phyloP scores from a whole-genome alignment of 2,888 invertebrate species.

The Chorisops tibialis region DNA sequence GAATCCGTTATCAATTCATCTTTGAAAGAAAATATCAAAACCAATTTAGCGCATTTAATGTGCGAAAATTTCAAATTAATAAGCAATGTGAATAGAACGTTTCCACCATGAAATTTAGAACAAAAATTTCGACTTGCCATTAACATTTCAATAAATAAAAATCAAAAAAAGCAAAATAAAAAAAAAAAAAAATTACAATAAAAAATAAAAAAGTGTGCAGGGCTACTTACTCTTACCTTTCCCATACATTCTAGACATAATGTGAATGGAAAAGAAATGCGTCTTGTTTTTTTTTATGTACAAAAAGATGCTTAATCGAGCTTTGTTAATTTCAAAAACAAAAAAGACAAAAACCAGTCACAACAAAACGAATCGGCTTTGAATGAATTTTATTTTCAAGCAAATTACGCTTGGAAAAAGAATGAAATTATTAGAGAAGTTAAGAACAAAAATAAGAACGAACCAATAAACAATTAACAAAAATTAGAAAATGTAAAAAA shows the following conservation, averaged over 20 bases:
- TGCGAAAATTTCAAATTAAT: too few relatives aligned
- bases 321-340: not conserved
- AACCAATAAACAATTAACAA: constrained; percentile 8
- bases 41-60: too few relatives aligned
- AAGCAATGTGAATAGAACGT: too few relatives aligned
- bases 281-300: constrained; percentile 13
- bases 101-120: too few relatives aligned
- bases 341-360: not conserved
- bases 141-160: constrained; percentile 10
- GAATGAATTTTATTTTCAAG: not conserved
- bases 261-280: constrained; percentile 33
- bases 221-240: constrained; percentile 55
- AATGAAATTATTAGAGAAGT: not conserved
- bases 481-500: not conserved
- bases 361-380: too few relatives aligned
- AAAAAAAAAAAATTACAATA: constrained; percentile 30
- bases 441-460: constrained; percentile 12
- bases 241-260: constrained; percentile 54
- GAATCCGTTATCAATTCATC: too few relatives aligned
- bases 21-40: too few relatives aligned
- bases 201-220: constrained; percentile 34
- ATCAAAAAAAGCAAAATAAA: constrained; percentile 30
- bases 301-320: constrained; percentile 1
- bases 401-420: not conserved
- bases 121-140: too few relatives aligned